Conservation (phyloP, 1,140 invertebrate species). For the Semibalanus balanoides region DNA sequence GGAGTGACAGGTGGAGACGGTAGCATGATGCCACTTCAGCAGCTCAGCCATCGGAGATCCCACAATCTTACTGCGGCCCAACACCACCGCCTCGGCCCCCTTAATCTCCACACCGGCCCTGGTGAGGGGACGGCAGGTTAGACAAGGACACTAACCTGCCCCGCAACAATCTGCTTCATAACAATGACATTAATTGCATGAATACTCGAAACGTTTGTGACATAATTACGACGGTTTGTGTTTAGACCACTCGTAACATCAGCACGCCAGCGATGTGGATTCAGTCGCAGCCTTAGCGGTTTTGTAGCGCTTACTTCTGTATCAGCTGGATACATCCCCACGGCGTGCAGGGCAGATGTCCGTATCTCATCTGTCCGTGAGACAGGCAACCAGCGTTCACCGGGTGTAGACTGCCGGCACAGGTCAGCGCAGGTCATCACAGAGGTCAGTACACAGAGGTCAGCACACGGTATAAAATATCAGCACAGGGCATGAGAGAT, state of each 20-base stretch:
- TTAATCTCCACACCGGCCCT: constrained; percentile 58
- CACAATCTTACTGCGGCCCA: constrained; percentile 95
- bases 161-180: too few relatives aligned
- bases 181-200: too few relatives aligned
- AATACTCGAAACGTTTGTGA: too few relatives aligned
- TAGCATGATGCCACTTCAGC: constrained; percentile 91
- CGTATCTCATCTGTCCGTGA: constrained; percentile 54
- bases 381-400: constrained; percentile 51
- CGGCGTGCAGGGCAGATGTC: constrained; percentile 86
- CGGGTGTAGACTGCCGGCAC: constrained; percentile 41
- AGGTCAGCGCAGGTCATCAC: too few relatives aligned
- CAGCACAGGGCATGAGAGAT: too few relatives aligned
- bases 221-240: too few relatives aligned
- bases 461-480: too few relatives aligned
- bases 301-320: constrained; percentile 46
- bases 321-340: constrained; percentile 86
- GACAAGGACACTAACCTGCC: too few relatives aligned
- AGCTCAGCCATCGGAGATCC: constrained; percentile 88
- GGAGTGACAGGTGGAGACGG: constrained; percentile 93
- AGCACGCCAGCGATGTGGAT: too few relatives aligned
- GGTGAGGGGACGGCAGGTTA: not conserved
- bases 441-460: too few relatives aligned
- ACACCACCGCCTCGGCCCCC: constrained; percentile 78
- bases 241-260: too few relatives aligned
- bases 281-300: too few relatives aligned